Evolutionary conservation across 2,797 vertebrate genomes (phyloP).

Genomic region (Macrochelys suwanniensis): DNA sequence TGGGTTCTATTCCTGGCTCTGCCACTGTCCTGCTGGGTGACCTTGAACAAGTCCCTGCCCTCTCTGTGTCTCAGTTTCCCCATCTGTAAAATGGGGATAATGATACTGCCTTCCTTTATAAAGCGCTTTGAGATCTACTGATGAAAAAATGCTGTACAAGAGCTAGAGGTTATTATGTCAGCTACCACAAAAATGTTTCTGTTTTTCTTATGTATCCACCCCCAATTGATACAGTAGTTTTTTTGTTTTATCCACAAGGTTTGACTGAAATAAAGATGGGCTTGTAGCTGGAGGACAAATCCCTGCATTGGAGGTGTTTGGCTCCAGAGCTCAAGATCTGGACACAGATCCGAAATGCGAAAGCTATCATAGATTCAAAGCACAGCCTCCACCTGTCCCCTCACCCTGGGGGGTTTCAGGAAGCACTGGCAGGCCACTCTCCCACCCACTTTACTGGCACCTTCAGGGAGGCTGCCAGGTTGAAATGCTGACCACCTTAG

Average conservation of each 20-base stretch:
- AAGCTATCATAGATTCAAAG: background rate
- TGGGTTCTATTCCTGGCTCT: background rate
- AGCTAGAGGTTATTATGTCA: background rate
- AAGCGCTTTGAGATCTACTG: background rate
- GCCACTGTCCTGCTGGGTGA: background rate
- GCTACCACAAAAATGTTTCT: background rate
- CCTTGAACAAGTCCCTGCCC: background rate
- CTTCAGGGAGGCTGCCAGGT: background rate
- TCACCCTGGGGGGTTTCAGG: background rate
- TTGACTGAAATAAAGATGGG: background rate
- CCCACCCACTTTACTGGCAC: background rate
- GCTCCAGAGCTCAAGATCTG: background rate
- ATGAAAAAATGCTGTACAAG: background rate
- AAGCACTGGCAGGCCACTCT: background rate
- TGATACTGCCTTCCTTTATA: background rate
- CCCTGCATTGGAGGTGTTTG: background rate
- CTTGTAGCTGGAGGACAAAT: background rate
- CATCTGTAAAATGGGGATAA: background rate
- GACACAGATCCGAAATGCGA: background rate
- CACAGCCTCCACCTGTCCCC: background rate
- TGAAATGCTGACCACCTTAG: background rate
- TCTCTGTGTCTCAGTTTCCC: background rate
- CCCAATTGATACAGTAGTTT: background rate
- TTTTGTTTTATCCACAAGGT: background rate
- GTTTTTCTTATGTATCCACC: background rate